These are phyloP conservation scores for Melikaiella ostensackeni DNA, from an alignment of 2,888 invertebrate genomes.

Conservation along the genomic window DNA sequence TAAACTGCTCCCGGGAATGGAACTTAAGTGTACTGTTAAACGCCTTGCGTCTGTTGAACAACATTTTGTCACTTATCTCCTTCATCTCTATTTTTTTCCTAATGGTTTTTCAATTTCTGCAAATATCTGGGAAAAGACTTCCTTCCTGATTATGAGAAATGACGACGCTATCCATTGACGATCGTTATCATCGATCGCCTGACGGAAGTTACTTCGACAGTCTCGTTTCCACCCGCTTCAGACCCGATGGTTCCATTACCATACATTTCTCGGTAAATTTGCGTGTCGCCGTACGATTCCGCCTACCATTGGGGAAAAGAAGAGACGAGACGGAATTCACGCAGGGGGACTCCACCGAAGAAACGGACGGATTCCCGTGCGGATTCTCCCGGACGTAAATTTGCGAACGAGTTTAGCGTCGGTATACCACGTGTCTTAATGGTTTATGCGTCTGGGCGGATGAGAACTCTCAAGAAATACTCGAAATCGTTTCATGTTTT, in stretches of 20 bases:
- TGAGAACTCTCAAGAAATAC: constrained; percentile 24
- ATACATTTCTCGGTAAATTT: constrained; percentile 66
- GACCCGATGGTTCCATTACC: constrained; percentile 61
- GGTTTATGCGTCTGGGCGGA: constrained; percentile 66
- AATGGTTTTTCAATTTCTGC: background rate
- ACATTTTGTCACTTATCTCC: background rate
- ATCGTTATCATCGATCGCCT: constrained; percentile 53
- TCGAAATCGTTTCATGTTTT: background rate
- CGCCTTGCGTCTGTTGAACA: background rate
- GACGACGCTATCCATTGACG: constrained; percentile 53
- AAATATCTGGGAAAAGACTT: constrained; percentile 22
- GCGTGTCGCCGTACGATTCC: constrained; percentile 52
- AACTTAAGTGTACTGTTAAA: constrained; percentile 3
- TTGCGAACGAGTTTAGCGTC: constrained; percentile 49
- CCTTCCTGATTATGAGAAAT: constrained; percentile 42
- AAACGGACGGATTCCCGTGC: constrained; percentile 48
- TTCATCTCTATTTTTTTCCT: background rate
- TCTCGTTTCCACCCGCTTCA: constrained; percentile 57
- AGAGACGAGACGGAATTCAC: constrained; percentile 47
- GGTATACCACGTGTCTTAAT: constrained; percentile 57
- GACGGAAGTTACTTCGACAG: constrained; percentile 56
- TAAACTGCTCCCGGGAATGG: constrained; percentile 19
- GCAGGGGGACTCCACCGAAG: constrained; percentile 46
- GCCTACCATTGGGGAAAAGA: constrained; percentile 41
- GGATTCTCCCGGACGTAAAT: constrained; percentile 48